Conservation (phyloP, 2,888 invertebrate species). For the Eupithecia insigniata region DNA sequence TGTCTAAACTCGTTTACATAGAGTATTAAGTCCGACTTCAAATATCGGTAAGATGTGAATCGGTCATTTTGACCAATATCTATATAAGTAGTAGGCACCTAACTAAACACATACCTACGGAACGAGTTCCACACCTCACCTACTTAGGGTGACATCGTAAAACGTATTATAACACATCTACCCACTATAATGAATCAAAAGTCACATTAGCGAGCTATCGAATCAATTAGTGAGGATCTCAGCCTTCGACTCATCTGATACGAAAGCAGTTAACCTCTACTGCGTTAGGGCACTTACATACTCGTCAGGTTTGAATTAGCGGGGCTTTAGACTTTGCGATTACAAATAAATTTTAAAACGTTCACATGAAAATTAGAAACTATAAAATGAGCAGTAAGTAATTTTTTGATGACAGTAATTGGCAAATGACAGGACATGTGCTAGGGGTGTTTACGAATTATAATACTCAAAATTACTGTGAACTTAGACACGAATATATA, state of each 20-base stretch:
- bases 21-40: not conserved
- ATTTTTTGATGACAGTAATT: not conserved
- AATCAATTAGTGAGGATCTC: conserved; percentile 59
- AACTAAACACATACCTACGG: not conserved
- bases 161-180: conserved; percentile 11
- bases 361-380: not conserved
- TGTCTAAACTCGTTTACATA: not conserved
- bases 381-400: not conserved
- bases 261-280: conserved; percentile 57
- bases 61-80: not conserved
- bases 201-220: conserved; percentile 38
- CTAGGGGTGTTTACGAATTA: too few species aligned
- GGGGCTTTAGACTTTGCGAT: not conserved
- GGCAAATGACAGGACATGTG: not conserved
- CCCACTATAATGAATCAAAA: conserved; percentile 23
- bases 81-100: not conserved
- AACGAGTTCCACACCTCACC: not conserved
- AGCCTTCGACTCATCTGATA: conserved; percentile 49
- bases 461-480: too few species aligned
- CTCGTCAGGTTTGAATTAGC: not conserved
- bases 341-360: not conserved
- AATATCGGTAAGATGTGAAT: not conserved
- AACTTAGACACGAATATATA: not conserved
- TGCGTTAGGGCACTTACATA: conserved; percentile 14
- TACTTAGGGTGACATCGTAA: not conserved